Evolutionary conservation across 1,140 invertebrate genomes (phyloP).

Genomic region (Paracyclopina nana): DNA sequence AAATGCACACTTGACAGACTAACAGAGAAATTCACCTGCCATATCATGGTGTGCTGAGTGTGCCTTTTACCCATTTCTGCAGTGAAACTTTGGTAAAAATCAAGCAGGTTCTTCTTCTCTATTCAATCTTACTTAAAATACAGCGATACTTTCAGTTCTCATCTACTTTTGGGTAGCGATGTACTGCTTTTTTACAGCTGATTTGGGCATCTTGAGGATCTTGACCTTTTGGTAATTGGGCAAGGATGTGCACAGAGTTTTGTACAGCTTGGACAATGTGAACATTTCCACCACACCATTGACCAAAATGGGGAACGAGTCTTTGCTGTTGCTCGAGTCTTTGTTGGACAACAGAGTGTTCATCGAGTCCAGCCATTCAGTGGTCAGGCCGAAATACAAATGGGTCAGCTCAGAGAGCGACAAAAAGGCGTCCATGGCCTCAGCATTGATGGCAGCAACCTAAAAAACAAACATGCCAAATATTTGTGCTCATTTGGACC

Average conservation of each 20-base stretch:
- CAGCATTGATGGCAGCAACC: too few species aligned
- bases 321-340: background rate
- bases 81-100: too few species aligned
- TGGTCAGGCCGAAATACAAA: conserved; percentile 13
- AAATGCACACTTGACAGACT: too few species aligned
- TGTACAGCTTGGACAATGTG: conserved; percentile 10
- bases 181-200: conserved; percentile 7
- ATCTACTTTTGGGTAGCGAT: too few species aligned
- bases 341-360: background rate
- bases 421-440: conserved; percentile 6
- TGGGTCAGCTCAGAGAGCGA: conserved; percentile 6
- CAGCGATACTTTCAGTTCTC: too few species aligned
- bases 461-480: too few species aligned
- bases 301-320: conserved; percentile 13
- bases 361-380: conserved; percentile 16
- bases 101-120: too few species aligned
- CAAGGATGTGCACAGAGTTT: background rate
- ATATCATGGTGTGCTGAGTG: too few species aligned
- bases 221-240: conserved; percentile 15
- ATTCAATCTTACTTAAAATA: too few species aligned
- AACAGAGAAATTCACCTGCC: too few species aligned
- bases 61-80: too few species aligned
- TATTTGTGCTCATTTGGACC: too few species aligned
- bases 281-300: conserved; percentile 11
- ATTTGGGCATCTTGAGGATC: conserved; percentile 11